Evolutionary conservation across 2,113 vertebrate genomes (phyloP), one percentile per base, ranked within the genome.

Genomic region (Megaceryle maxima): DNA sequence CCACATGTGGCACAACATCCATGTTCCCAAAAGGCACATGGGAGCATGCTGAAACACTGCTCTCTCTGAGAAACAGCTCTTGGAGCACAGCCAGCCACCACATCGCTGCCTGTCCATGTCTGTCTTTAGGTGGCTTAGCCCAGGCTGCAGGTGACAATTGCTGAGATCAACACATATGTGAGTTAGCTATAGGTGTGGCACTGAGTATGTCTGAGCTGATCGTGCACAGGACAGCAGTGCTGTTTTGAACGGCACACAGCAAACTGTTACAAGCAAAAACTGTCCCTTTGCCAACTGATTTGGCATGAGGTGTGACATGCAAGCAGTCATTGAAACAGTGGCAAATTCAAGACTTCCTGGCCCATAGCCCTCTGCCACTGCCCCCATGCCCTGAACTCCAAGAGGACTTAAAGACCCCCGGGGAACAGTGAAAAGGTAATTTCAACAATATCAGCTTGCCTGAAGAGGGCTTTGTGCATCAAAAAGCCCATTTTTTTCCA

Each of bases 201-300:
- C 16, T 0, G 1, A 0, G 0, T 25, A 13, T 0, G 0, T 29
- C 62, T 26, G 67, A 68, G 39, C 44, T 53, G 15, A 2, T 8
- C 41, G 16, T 25, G 55, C 35, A 3, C 13, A 24, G 51, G 50
- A 29, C 1, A 4, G 46, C 64, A 13, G 48, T 2, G 6, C 26
- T 17, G 31, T 21, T 82, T 46, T 39, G 41, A 91, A 26, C 15
- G 4, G 24, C 64, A 6, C 16, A 13, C 31, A 37, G 44, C 3
- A 67, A 88, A 29, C 8, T 13, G 26, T 16, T 73, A 35, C 11
- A 39, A n/a, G 37, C 12, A 84, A 59, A 94, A 94, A 6, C 2
- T 51, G 8, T 28, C 33, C 77, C 74, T 92, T 53, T 46, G 62
- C 69, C 74, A 62, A 6, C 3, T 24, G 25, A 75, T 81, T 44